Base-by-base conservation (phyloP, 2,888 invertebrate genomes). In the Sthenelais limicola region DNA sequence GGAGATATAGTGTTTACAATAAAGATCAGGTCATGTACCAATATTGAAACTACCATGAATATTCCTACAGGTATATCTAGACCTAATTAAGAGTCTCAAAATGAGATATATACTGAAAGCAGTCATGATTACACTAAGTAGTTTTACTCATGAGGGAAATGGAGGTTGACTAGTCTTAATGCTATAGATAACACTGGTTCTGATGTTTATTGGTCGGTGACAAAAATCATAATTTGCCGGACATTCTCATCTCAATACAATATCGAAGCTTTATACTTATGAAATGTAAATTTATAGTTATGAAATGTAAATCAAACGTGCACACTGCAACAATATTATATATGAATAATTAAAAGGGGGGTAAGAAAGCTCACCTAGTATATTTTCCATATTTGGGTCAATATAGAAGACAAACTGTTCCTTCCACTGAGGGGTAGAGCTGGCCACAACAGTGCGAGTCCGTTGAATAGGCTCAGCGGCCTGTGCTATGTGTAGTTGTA, bases 391-490 rank as follows among this genome's bases (percentile, higher is more conserved):
- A 21, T 30, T 48, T 12, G 67, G 48, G 28, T 67, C 67, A n/a
- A 67, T 35, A 18, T 48, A 30, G 49, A 67, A 67, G 49, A 48
- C 48, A 24, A 47, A 67, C 47, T 9, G 9, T 24, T 67, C 67
- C 15, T 26, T 48, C 67, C 67, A 67, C 30, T 26, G 18, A 15
- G 67, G 67, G n/a, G 43, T 28, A 7, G 30, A 28, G 24, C 30
- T 7, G 12, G 32, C 32, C 1, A 48, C 67, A 2, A 18, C 21
- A n/a, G 9, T 1, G 30, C 49, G 28, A 1, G 67, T 67, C 3
- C 4, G 21, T 15, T 5, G 18, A n/a, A 21, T 9, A 0, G 28
- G 28, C 21, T 47, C 28, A 3, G 67, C 30, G 2, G 67, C 47
- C 21, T 47, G 30, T 12, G 15, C 9, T 48, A 67, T 67, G 67